Evolutionary conservation across 2,113 vertebrate genomes (phyloP), one percentile per base, ranked within the genome.

Genomic region (Limanda limanda): DNA sequence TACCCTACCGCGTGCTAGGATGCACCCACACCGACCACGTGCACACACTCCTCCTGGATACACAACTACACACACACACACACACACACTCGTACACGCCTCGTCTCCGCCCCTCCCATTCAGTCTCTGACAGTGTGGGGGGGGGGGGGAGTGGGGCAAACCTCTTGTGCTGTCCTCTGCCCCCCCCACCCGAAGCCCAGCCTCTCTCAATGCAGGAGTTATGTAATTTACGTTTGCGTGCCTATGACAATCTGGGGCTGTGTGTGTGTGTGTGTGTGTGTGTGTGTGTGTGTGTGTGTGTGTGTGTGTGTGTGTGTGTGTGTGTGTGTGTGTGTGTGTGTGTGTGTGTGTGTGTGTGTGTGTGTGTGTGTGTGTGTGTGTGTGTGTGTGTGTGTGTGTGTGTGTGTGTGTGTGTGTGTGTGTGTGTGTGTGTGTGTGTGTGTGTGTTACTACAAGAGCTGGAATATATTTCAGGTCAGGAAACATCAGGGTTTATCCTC

Each of bases 211-310:
- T 82, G 76, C 85, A 88, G 70, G 24, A 86, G 79, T 93, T 94
- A 93, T 91, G 88, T 91, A 92, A 94, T 88, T 85, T 79, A 82
- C 78, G 48, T 90, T 82, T 82, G 79, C 74, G 42, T 88, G 88
- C 78, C 42, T 56, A 72, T 86, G 45, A 55, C 73, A 83, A 83
- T 73, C 64, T 81, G 40, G 71, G 82, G 59, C 69, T 67, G 35
- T 37, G 52, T 52, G 27, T 42, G 21, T 63, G 35, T 65, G 54
- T 21, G 13, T 24, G 20, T 73, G 61, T 2, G 18, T 14, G 51
- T 37, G 54, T 21, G 13, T 24, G 20, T 73, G 61, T 2, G 18
- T 14, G 51, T 37, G 54, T 21, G 13, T 24, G 20, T 73, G 61
- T 2, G 18, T 14, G 51, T 37, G 54, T 21, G 13, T 24, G 20